These are phyloP conservation scores for Homarus gammarus DNA, from an alignment of 2,888 invertebrate species.

Conservation along the genomic window DNA sequence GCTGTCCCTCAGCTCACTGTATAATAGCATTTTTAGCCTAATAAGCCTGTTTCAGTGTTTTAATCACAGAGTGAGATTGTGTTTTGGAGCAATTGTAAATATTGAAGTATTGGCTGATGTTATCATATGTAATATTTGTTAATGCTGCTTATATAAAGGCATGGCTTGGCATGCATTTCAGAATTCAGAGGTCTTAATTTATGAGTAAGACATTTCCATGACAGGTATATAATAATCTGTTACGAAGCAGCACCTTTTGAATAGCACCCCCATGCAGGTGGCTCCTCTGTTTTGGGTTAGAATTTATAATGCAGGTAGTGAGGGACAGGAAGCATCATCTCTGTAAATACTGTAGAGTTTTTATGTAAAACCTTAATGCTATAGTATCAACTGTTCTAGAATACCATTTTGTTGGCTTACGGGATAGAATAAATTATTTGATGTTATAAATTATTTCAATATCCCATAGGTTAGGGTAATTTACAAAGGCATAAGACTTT, in stretches of 20 bases:
- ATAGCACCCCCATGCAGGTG: conserved; percentile 27
- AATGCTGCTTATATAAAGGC: conserved; percentile 34
- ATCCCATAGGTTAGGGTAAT: not conserved
- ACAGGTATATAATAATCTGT: conserved; percentile 18
- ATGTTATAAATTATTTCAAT: conserved; percentile 46
- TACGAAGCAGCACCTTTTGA: conserved; percentile 20
- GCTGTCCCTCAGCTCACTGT: conserved; percentile 54
- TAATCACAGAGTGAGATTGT: conserved; percentile 54
- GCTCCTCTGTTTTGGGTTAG: conserved; percentile 33
- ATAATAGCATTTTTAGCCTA: conserved; percentile 41
- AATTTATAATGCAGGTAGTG: conserved; percentile 44
- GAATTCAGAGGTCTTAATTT: not conserved
- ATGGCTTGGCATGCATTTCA: conserved; percentile 19
- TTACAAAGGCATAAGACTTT: not conserved
- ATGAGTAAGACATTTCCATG: not conserved
- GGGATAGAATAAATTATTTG: conserved; percentile 74
- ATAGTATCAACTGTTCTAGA: conserved; percentile 67
- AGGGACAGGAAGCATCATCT: conserved; percentile 56
- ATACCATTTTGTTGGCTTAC: conserved; percentile 70
- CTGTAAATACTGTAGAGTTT: conserved; percentile 73
- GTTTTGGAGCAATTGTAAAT: conserved; percentile 50
- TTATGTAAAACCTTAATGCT: conserved; percentile 68
- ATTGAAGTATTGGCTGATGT: conserved; percentile 36
- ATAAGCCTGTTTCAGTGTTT: conserved; percentile 19
- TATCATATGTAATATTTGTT: conserved; percentile 19